Evolutionary conservation across 2,113 vertebrate species (phyloP).

Genomic region (Opisthocomus hoazin): DNA sequence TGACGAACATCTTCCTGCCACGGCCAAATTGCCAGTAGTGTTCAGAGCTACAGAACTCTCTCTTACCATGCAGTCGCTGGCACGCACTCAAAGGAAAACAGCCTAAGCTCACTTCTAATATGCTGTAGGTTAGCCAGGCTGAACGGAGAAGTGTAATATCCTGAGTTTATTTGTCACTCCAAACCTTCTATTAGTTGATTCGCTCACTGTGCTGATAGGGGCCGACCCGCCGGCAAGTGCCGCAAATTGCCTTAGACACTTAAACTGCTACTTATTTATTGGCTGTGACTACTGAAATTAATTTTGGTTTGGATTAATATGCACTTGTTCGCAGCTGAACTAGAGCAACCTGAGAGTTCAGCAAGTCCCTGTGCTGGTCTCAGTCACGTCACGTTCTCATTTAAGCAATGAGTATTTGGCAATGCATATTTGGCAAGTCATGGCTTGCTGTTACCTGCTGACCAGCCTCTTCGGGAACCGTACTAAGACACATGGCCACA

Average conservation of each 20-base stretch:
- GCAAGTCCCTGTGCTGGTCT: not conserved
- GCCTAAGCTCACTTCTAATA: rapidly evolving
- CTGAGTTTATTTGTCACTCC: not conserved
- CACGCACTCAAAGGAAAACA: not conserved
- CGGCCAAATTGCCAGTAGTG: not conserved
- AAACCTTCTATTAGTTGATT: not conserved
- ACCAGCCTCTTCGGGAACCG: not conserved
- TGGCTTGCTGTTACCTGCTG: not conserved
- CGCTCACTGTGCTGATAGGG: not conserved
- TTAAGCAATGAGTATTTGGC: not conserved
- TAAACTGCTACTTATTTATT: not conserved
- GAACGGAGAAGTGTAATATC: not conserved
- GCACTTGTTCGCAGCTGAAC: not conserved
- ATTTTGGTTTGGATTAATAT: not conserved
- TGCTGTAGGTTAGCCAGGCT: not conserved
- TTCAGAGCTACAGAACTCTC: not conserved
- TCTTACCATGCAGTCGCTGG: not conserved
- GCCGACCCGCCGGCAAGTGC: not conserved
- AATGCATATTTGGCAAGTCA: not conserved
- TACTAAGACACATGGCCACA: not conserved
- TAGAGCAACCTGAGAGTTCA: not conserved
- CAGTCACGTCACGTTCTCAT: not conserved
- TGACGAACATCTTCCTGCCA: not conserved
- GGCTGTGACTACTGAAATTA: not conserved
- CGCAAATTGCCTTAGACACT: not conserved